Evolutionary conservation across 2,797 vertebrate genomes (phyloP).

Genomic region (Anisognathus igniventris): DNA sequence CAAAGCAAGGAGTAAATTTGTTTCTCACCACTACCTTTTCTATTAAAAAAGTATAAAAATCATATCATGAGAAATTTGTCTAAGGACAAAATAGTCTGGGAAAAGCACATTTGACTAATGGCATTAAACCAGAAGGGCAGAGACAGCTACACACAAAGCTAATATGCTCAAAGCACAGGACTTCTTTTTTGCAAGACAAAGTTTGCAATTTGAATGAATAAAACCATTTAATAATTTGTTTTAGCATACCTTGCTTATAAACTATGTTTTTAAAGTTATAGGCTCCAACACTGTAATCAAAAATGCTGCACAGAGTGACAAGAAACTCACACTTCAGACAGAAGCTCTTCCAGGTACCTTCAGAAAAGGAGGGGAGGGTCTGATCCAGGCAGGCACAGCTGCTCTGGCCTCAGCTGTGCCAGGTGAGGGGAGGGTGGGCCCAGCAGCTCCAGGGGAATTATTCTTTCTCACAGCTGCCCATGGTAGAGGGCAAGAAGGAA

Average conservation of each 20-base stretch:
- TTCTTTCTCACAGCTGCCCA: neutral
- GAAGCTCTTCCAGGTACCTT: neutral
- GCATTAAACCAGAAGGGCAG: neutral
- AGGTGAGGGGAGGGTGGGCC: neutral
- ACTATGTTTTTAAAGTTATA: neutral
- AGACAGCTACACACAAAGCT: neutral
- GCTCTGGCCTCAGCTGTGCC: neutral
- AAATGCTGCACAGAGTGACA: neutral
- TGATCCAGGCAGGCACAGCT: neutral
- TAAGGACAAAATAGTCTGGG: neutral
- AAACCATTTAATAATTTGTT: neutral
- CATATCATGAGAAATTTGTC: neutral
- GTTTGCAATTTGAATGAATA: neutral
- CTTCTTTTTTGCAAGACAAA: neutral
- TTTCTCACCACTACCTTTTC: neutral
- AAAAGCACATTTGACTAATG: neutral
- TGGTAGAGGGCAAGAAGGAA: neutral
- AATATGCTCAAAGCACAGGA: neutral
- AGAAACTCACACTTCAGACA: neutral
- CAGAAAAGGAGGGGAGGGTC: neutral
- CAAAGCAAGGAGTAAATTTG: neutral
- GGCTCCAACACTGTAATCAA: neutral
- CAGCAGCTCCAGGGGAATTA: neutral
- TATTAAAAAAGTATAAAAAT: neutral
- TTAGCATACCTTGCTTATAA: neutral